Percentiles rank a stretch among this genome's conserved stretches.
phyloP scores from a whole-genome alignment of 2,888 invertebrate genomes.

The Macrostomum cliftonense region DNA sequence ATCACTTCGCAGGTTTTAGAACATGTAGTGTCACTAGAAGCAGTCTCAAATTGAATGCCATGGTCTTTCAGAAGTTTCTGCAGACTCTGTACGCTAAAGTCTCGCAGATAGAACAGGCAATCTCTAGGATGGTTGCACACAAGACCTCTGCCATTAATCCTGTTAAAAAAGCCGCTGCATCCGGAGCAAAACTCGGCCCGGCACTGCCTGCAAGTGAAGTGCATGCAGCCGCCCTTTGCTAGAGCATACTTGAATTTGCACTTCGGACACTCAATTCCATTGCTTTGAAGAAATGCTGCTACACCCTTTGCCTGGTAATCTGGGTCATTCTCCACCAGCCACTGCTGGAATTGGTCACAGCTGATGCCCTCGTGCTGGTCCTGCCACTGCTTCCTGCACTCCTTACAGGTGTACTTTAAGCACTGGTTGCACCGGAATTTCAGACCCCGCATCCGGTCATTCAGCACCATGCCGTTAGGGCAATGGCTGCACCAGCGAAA shows the following conservation, averaged over 20 bases:
- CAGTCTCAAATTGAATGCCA: too few species aligned
- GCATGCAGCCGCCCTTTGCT: slow-evolving; percentile 87
- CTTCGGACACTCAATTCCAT: slow-evolving; percentile 71
- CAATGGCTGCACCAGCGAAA: slow-evolving; percentile 77
- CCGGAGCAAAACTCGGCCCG: slow-evolving; percentile 82
- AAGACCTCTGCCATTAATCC: slow-evolving; percentile 44
- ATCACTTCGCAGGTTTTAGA: slow-evolving; percentile 54
- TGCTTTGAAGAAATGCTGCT: slow-evolving; percentile 60
- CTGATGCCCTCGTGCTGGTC: slow-evolving; percentile 67
- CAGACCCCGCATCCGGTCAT: too few species aligned
- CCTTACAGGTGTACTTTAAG: too few species aligned
- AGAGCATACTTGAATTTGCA: slow-evolving; percentile 74
- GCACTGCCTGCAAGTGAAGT: slow-evolving; percentile 82
- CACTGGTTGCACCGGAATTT: too few species aligned
- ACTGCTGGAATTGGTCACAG: slow-evolving; percentile 65
- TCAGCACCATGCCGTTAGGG: too few species aligned
- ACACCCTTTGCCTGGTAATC: slow-evolving; percentile 64
- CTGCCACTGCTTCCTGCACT: slow-evolving; percentile 52
- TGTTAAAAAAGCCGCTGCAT: slow-evolving; percentile 44
- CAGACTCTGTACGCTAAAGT: slow-evolving; percentile 65
- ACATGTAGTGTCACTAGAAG: slow-evolving; percentile 14
- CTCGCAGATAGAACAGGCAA: slow-evolving; percentile 77
- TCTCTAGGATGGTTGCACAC: slow-evolving; percentile 88
- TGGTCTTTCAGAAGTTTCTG: slow-evolving; percentile 37
- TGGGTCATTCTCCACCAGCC: slow-evolving; percentile 73